Base-by-base conservation (phyloP, 2,797 vertebrate genomes). In the Apogon talboti region DNA sequence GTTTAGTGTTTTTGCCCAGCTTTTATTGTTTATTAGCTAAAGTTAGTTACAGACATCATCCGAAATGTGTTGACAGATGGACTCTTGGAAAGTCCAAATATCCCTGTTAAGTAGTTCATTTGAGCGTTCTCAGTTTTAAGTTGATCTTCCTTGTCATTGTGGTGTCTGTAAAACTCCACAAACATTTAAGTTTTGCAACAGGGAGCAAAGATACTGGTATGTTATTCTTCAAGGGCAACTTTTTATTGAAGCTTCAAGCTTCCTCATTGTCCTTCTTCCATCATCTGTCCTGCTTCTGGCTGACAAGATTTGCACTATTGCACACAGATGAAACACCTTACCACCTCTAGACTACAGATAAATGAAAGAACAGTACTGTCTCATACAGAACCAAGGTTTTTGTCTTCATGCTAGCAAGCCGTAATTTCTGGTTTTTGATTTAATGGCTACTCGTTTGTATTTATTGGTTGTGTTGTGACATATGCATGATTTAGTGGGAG, bases 401-500 rank as follows among this genome's bases (percentile, higher is more conserved):
- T 33, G 6, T 33, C 30, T 33, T 37, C 8, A 53, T 16, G 19
- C 15, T 53, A 30, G 2, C 15, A 18, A 16, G n/a, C 47, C 41
- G 19, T 43, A 3, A 19, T 30, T 9, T 11, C 4, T 10, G 37
- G 14, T 35, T 33, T 57, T 13, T 7, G 33, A 46, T n/a, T 43
- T 18, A 59, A 43, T 62, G n/a, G 30, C 52, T 60, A 11, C 9
- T 10, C 43, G 35, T 68, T 35, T 58, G 33, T 33, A 15, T 61
- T 47, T 6, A n/a, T 49, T 38, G 18, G 35, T 43, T 54, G 45
- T 60, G 46, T 60, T 53, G 50, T 55, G 44, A 59, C 37, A 37
- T 35, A 7, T 70, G 84, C 81, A 83, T 87, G 79, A 59, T 59
- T 15, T 15, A 30, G 37, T 11, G 4, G 19, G 33, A 58, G 42